Evolutionary conservation across 2,888 invertebrate genomes (phyloP), one percentile per base, ranked within the genome.

Genomic region (Prosopocoilus inquinatus): DNA sequence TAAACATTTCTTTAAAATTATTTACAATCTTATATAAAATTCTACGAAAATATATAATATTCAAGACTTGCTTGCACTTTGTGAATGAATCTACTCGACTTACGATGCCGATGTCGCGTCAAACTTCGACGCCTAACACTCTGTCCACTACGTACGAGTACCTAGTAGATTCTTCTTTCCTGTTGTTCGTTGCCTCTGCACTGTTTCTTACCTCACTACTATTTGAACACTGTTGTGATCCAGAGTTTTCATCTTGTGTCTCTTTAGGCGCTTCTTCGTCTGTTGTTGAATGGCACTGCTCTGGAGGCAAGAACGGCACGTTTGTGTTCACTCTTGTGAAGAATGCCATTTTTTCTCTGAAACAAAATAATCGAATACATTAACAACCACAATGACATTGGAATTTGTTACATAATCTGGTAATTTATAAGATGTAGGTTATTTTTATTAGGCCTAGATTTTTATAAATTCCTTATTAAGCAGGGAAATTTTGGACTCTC

Each of bases 311-410:
- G 60, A 89, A 83, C 53, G 92, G 91, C 69, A 92, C 87, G 57
- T 84, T 87, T 33, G 87, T 77, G 67, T 89, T 90, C 61, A 87
- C 85, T 67, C 90, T 86, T 1, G 94, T 95, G 78, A 96, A 96
- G 80, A 96, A 96, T 39, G 94, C 94, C 89, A 96, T 95, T 79
- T 96, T 96, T 79, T 96, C 95, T 80, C 96, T 96, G 80, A 28
- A 28, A 28, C 20, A 28, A 28, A n/a, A 28, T 28, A 2, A 28
- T 28, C 7, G 1, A 28, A 28, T 28, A 5, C 20, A 4, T 20
- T 20, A 3, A 20, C 4, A 20, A 20, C 2, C 20, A 4, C 4
- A 20, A 20, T n/a, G 4, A 20, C 20, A 20, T 20, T 20, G 4
- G 20, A 20, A 3, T 20, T 20, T 20, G 2, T 20, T 20, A 1